Evolutionary conservation across 2,888 invertebrate genomes (phyloP), one percentile per base, ranked within the genome.

Genomic region (Callinectes sapidus): DNA sequence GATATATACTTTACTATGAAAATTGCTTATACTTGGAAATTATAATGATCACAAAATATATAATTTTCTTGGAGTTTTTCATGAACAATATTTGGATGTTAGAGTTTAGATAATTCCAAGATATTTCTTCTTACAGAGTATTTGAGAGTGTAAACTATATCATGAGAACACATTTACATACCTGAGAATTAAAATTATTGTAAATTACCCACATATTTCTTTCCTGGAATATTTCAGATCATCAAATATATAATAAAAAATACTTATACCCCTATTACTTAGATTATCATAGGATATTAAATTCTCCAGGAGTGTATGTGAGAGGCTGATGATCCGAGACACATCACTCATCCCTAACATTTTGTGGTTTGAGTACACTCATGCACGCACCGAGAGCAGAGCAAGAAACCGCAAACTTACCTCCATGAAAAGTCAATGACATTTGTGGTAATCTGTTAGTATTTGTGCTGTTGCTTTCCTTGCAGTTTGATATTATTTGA

Each of bases 361-460:
- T 32, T 96, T 98, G 95, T 98, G 98, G 98, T 98, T 98, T 95
- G 98, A 98, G 96, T 98, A 98, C 96, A 98, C 98, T 48, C 98
- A 97, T 95, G 97, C 98, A 91, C 96, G 98, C 95, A 97, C 97
- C 95, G 98, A 98, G 95, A 97, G 98, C 61, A 97, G 98, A 95
- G 97, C 97, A 14, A 97, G 98, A 94, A 97, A 97, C 90, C 96
- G 98, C 94, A 98, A 98, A 55, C 89, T 94, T 48, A 90, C 92
- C 1, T 93, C 94, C 39, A 92, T 93, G 90, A 94, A 94, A 92
- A 93, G 89, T 61, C 94, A 94, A 87, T 94, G 91, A 94, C 90
- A 81, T 81, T 81, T 55, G 87, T 77, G 71, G 90, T 90, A 77
- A 48, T 61, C 61, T 61, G 61, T 23, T 61, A 55, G 85, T 85